A percentile compares a stretch with the other conserved stretches of the same genome.
Evolutionary conservation across 2,888 invertebrate species (phyloP).

Genomic region (Lycocerus yunnanus): DNA sequence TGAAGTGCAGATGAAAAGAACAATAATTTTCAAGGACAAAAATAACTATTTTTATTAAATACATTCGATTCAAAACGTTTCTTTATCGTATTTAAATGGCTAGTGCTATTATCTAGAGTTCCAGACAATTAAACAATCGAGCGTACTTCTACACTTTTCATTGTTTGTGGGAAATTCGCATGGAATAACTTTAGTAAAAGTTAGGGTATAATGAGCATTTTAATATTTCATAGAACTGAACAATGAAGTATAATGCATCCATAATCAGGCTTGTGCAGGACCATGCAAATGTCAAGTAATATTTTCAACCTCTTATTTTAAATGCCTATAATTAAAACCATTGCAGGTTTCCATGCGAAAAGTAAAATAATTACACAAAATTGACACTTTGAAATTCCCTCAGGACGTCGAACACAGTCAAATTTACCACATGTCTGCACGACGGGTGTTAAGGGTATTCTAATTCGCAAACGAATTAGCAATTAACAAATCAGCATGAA

Average conservation of each 20-base stretch:
- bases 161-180: neutral
- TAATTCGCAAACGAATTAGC: neutral
- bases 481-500: neutral
- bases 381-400: neutral
- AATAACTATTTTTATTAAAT: no score
- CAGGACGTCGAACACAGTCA: neutral
- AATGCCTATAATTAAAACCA: neutral
- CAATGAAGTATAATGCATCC: neutral
- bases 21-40: no score
- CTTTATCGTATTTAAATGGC: neutral
- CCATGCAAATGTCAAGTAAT: neutral
- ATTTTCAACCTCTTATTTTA: no score
- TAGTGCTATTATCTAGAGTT: neutral
- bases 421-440: neutral
- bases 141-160: neutral
- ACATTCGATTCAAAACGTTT: no score
- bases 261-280: neutral
- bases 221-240: neutral
- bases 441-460: neutral
- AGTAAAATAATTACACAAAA: neutral
- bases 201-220: neutral
- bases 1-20: no score
- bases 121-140: neutral
- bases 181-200: neutral
- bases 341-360: neutral